These are phyloP conservation scores for Brachionus manjavacas DNA, from an alignment of 1,140 invertebrate species.

Conservation along the genomic window DNA sequence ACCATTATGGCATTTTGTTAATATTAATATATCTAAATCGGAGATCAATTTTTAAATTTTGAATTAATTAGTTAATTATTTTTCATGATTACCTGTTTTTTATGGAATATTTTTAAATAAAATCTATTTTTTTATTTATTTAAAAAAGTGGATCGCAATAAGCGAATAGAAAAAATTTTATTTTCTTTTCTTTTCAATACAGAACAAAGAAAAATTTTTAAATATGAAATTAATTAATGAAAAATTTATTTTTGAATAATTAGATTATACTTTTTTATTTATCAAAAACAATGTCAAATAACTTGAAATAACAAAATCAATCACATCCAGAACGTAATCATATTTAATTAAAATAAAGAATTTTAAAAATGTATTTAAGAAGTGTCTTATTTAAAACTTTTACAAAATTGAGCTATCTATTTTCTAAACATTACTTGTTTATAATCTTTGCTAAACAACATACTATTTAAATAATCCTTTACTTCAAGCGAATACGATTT, in stretches of 20 bases:
- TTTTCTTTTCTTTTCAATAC: no score
- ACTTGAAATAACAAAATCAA: neutral
- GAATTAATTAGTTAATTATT: no score
- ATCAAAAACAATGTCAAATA: neutral
- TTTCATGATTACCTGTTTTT: no score
- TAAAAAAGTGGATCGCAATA: no score
- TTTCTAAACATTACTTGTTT: slow-evolving; percentile 17
- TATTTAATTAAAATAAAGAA: neutral
- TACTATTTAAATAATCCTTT: slow-evolving; percentile 41
- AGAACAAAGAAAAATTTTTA: no score
- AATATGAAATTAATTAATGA: neutral
- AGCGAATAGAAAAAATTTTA: no score
- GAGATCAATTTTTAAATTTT: no score
- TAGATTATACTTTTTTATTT: neutral
- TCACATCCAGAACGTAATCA: neutral
- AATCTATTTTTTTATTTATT: no score
- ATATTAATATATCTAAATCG: no score
- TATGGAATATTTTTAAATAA: no score
- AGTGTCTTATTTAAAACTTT: neutral
- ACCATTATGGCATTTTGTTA: no score
- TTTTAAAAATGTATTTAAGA: neutral
- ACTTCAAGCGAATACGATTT: slow-evolving; percentile 40
- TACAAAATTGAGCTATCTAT: neutral
- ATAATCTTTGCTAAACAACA: neutral
- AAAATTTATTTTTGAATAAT: neutral